These are phyloP conservation scores for Berghia stephanieae DNA, from an alignment of 1,140 invertebrate species.

Conservation along the genomic window DNA sequence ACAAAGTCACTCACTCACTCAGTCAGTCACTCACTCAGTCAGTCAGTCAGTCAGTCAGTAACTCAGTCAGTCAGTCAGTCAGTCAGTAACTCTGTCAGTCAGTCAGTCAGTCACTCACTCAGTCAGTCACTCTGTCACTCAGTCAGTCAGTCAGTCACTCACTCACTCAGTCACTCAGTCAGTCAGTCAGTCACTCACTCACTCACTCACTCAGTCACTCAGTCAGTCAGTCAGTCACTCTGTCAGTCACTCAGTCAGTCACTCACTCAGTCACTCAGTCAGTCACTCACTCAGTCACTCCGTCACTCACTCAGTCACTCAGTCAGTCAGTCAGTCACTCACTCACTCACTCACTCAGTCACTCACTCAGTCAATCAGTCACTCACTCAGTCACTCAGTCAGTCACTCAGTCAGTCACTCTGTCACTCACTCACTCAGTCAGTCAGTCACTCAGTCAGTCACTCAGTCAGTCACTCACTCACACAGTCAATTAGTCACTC, in stretches of 20 bases:
- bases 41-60: not conserved
- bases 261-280: not conserved
- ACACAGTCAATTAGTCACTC: not conserved
- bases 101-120: too few relatives aligned
- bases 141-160: not conserved
- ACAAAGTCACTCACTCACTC: not conserved
- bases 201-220: not conserved
- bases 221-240: not conserved
- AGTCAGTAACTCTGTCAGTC: not conserved
- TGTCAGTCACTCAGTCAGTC: not conserved
- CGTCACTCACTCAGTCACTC: not conserved
- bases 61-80: not conserved
- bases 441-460: not conserved
- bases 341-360: not conserved
- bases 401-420: not conserved
- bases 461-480: conserved; percentile 8
- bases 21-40: not conserved
- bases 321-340: not conserved
- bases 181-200: not conserved
- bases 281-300: not conserved
- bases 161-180: not conserved
- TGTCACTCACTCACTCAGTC: not conserved
- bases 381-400: not conserved
- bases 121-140: not conserved
- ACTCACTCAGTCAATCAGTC: not conserved